Base-by-base conservation (phyloP, 2,797 vertebrate genomes). In the Adelosebastes latens region DNA sequence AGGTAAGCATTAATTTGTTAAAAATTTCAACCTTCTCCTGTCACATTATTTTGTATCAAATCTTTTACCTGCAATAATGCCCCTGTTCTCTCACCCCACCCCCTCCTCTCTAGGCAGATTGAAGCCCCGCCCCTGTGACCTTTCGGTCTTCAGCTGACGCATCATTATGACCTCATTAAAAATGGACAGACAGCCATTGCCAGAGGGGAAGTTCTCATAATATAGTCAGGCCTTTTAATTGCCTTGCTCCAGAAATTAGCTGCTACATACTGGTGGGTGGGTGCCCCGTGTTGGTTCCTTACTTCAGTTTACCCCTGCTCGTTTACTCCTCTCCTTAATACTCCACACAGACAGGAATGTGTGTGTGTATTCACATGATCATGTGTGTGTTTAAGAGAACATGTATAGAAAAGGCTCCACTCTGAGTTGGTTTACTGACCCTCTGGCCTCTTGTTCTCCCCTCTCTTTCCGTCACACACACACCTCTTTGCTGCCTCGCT, bases 81-180 rank as follows among this genome's bases (percentile, higher is more conserved):
- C 11, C 6, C 14, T 20, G 2, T 36, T 66, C 49, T 65, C 65
- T 49, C 10, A 29, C 32, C 16, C 16, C 22, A 14, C 32, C 20
- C 25, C n/a, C 27, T n/a, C 13, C 27, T 77, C 72, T 82, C 52
- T 32, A 27, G 69, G 67, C 77, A 85, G 72, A 85, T 87, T 87
- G 67, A 85, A 81, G 82, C 84, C 77, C 81, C 88, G 34, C 90
- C 93, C 87, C 75, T 73, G 42, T 89, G 93, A 95, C 94, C 94
- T 94, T 95, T 94, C 81, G 55, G 82, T 91, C 92, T 94, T 90
- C 73, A 92, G 94, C 94, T 95, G 94, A 95, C 93, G 94, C 94
- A 94, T 94, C 94, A 90, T 94, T 94, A 94, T 94, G 93, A 94
- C 93, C 94, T 93, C 94, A 95, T 95, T 95, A 95, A 94, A 94